Conservation (phyloP, 2,797 vertebrate species). For the Poliocrania exsul region DNA sequence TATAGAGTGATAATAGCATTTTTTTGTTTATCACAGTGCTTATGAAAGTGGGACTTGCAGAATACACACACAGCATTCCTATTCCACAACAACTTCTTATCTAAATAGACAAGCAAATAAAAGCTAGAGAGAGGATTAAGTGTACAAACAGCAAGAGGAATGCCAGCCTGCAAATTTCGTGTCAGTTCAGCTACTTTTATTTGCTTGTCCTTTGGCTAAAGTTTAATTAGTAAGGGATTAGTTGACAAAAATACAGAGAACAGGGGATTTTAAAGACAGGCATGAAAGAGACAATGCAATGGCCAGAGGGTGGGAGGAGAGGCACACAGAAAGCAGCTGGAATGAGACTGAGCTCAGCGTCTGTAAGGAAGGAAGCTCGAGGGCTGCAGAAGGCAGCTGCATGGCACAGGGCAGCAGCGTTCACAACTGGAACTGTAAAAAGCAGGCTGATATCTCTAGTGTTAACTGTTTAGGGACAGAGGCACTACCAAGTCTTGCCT, state of each 20-base stretch:
- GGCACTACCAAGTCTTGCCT: background rate
- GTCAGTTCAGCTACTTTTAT: background rate
- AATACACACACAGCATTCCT: background rate
- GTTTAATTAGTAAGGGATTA: conserved; percentile 33
- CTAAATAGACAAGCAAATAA: conserved; percentile 5
- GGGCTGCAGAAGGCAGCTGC: background rate
- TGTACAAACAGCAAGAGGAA: background rate
- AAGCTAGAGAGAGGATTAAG: background rate
- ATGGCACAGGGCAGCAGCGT: background rate
- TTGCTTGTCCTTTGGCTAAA: background rate
- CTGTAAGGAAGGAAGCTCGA: background rate
- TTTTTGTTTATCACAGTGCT: background rate
- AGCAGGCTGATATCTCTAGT: background rate
- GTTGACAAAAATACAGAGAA: background rate
- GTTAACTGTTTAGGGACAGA: background rate
- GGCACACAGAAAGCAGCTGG: background rate
- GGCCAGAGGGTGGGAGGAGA: background rate
- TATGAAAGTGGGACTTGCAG: background rate
- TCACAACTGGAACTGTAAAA: background rate
- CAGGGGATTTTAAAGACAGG: background rate
- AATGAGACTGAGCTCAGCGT: background rate
- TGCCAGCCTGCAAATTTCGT: background rate
- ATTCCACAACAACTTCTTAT: background rate
- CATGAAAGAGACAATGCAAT: background rate
- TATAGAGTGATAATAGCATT: background rate